Evolutionary conservation across 2,888 invertebrate species (phyloP), one percentile per base, ranked within the genome.

Genomic region (Sinelater perroti): DNA sequence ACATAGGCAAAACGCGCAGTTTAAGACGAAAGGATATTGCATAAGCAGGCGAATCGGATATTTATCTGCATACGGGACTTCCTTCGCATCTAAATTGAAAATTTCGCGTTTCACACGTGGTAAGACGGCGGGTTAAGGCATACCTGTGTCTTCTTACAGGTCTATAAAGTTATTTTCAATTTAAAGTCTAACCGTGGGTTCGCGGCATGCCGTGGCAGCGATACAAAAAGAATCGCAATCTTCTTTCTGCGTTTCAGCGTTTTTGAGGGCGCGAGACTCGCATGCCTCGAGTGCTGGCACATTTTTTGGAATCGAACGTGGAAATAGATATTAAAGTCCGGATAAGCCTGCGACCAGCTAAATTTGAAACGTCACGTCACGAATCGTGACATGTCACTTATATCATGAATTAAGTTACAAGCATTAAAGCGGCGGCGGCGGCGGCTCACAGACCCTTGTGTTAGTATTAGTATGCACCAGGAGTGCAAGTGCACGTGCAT

Each of bases 81-180:
- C 24, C 38, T 20, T 50, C 46, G 53, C 35, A 53, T 46, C 44
- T 53, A 53, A 53, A 53, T 53, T 53, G 53, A 53, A 53, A 53
- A 53, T 45, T 53, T 46, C 30, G 17, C 38, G 44, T 52, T 35
- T 52, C 44, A 36, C 36, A 26, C 46, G 7, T 14, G 26, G 24
- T 16, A 45, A 53, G 30, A 24, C 5, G 14, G 21, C 17, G 13
- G 28, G 21, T 40, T 40, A 40, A 24, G 30, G 36, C 26, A 50
- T 36, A 24, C 35, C 36, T 45, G 28, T 45, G 53, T 53, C 35
- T 45, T 28, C 46, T 55, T 47, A 49, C 42, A 44, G 33, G 44
- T 52, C 40, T 52, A 52, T 31, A 44, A 44, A 44, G 42, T 40
- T 52, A 53, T 45, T 30, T 44, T 30, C 44, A 44, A 44, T 44